Evolutionary conservation across 2,888 invertebrate genomes (phyloP).

Genomic region (Volucella inflata): DNA sequence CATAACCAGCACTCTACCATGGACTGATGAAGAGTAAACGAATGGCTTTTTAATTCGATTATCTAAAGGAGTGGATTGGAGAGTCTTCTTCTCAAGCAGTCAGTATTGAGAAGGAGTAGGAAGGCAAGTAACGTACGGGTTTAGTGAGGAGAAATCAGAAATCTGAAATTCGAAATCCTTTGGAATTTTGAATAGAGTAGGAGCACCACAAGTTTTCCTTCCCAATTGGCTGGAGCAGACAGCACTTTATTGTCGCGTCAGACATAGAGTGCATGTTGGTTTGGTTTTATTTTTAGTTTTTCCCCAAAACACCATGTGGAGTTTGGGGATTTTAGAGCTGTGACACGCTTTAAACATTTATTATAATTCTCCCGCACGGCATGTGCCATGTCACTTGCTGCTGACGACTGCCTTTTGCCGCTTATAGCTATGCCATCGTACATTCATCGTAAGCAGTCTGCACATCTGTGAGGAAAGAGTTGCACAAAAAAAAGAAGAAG

Average conservation of each 20-base stretch:
- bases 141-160: no score
- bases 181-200: slow-evolving; percentile 65
- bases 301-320: slow-evolving; percentile 57
- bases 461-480: slow-evolving; percentile 64
- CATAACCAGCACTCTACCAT: slow-evolving; percentile 63
- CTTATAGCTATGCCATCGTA: slow-evolving; percentile 45
- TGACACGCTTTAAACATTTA: slow-evolving; percentile 75
- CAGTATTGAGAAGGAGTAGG: neutral
- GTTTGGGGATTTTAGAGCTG: slow-evolving; percentile 50
- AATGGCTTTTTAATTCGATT: slow-evolving; percentile 83
- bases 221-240: slow-evolving; percentile 39
- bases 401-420: no score
- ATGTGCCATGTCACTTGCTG: slow-evolving; percentile 56
- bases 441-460: slow-evolving; percentile 41
- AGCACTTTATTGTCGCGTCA: slow-evolving; percentile 2
- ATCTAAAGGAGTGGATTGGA: slow-evolving; percentile 63
- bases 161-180: slow-evolving; percentile 53
- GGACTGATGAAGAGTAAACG: slow-evolving; percentile 76
- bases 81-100: neutral
- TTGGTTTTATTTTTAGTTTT: slow-evolving; percentile 69
- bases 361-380: slow-evolving; percentile 65
- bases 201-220: slow-evolving; percentile 7
- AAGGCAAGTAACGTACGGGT: slow-evolving; percentile 7
- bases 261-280: slow-evolving; percentile 23
- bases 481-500: slow-evolving; percentile 29